Evolutionary conservation across 2,113 vertebrate genomes (phyloP).

Genomic region (Picathartes gymnocephalus): DNA sequence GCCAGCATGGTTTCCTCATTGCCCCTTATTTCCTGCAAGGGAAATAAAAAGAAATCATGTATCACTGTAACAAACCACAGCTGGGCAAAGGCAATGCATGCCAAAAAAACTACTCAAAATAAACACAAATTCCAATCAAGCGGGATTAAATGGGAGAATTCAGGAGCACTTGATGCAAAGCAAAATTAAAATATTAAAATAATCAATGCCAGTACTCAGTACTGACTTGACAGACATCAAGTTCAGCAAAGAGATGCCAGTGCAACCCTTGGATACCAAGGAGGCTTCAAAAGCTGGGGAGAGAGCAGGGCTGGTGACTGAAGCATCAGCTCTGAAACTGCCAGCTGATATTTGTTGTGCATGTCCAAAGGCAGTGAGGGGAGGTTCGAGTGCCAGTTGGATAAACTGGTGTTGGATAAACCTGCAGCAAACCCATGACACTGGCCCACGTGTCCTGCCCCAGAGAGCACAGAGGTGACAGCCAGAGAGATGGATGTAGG

Average conservation of each 20-base stretch:
- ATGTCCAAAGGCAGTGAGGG: neutral
- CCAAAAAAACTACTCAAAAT: neutral
- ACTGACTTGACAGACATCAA: neutral
- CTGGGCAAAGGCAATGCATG: neutral
- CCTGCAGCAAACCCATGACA: neutral
- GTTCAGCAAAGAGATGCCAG: neutral
- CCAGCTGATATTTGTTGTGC: neutral
- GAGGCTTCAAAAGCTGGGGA: neutral
- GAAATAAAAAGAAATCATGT: neutral
- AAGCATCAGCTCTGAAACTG: neutral
- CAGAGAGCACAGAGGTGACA: neutral
- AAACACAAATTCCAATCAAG: neutral
- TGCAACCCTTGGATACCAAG: neutral
- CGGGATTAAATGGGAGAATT: neutral
- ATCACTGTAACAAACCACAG: neutral
- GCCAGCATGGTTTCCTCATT: neutral
- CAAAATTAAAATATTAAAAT: neutral
- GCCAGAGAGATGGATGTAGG: neutral
- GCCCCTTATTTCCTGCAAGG: neutral
- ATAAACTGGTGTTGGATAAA: neutral
- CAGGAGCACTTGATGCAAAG: neutral
- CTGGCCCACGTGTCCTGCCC: rapidly evolving
- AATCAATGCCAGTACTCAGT: rapidly evolving
- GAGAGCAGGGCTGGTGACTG: neutral
- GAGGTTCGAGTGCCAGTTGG: neutral